Evolutionary conservation across 2,113 vertebrate species (phyloP).

Genomic region (Anolis sagrei): DNA sequence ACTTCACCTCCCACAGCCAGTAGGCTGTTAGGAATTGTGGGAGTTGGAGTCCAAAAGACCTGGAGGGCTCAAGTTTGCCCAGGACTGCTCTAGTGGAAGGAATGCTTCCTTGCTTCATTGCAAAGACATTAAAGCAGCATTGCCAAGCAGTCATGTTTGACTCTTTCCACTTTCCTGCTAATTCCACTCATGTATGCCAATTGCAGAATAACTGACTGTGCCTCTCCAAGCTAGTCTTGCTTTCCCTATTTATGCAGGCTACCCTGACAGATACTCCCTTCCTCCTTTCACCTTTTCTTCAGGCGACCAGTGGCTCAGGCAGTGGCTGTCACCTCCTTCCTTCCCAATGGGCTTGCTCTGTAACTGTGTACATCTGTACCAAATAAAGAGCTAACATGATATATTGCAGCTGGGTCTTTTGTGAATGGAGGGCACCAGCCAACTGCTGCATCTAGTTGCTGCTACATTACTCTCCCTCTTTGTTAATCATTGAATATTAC

Average conservation of each 20-base stretch:
- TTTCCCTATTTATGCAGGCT: neutral
- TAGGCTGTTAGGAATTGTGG: too few species aligned
- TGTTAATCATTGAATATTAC: too few species aligned
- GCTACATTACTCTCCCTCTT: too few species aligned
- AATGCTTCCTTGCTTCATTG: neutral
- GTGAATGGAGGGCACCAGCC: too few species aligned
- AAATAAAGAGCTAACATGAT: conserved; percentile 10
- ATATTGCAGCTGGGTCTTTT: neutral
- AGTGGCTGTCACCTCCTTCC: neutral
- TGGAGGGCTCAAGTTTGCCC: too few species aligned
- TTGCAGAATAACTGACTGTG: neutral
- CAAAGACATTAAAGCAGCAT: neutral
- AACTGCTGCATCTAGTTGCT: too few species aligned
- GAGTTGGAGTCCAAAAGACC: too few species aligned
- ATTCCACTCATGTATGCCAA: neutral
- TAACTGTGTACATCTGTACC: neutral
- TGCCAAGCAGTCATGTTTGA: neutral
- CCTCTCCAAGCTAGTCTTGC: neutral
- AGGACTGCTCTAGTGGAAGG: neutral
- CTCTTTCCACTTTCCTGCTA: neutral
- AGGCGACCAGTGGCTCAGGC: neutral
- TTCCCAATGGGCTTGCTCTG: neutral
- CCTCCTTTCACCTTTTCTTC: neutral
- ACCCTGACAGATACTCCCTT: neutral
- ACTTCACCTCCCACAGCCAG: too few species aligned